Percentiles rank a stretch among this genome's conserved stretches.
phyloP scores from a whole-genome alignment of 2,888 invertebrate species.

The Polydrusus cervinus region DNA sequence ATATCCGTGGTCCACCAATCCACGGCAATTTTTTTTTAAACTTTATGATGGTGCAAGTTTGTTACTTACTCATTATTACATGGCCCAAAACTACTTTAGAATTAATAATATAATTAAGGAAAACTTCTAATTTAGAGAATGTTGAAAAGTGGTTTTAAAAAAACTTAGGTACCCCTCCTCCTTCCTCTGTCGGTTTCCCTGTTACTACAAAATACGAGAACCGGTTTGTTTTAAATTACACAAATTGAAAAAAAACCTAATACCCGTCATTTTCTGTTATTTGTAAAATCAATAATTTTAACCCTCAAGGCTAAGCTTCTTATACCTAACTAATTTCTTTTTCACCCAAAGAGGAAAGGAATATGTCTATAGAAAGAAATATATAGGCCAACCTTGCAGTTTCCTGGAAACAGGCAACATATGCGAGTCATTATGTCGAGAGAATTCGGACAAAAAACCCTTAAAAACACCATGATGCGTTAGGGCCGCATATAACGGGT shows the following conservation, averaged over 20 bases:
- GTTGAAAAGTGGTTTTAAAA: too few species aligned
- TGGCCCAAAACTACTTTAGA: too few species aligned
- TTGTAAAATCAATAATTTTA: neutral
- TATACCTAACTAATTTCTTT: constrained; percentile 46
- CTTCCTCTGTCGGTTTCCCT: too few species aligned
- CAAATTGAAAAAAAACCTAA: neutral
- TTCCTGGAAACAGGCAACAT: constrained; percentile 66
- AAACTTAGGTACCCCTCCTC: too few species aligned
- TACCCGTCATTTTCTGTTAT: neutral
- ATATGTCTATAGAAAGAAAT: constrained; percentile 56
- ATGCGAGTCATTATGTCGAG: constrained; percentile 66
- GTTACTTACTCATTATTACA: too few species aligned
- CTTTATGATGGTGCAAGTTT: too few species aligned
- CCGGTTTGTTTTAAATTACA: too few species aligned
- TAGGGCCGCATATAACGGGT: constrained; percentile 61
- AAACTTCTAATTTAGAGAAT: too few species aligned
- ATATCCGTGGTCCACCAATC: too few species aligned
- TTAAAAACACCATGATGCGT: constrained; percentile 59
- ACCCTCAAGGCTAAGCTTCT: constrained; percentile 31
- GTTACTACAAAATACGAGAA: neutral
- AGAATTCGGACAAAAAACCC: constrained; percentile 60
- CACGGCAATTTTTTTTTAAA: too few species aligned
- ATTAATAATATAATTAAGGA: too few species aligned
- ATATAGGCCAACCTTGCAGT: constrained; percentile 65
- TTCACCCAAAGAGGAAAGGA: constrained; percentile 37